Base-by-base conservation (phyloP, 64 coral and sea anemone genomes). In the Cladopsammia gracilis region DNA sequence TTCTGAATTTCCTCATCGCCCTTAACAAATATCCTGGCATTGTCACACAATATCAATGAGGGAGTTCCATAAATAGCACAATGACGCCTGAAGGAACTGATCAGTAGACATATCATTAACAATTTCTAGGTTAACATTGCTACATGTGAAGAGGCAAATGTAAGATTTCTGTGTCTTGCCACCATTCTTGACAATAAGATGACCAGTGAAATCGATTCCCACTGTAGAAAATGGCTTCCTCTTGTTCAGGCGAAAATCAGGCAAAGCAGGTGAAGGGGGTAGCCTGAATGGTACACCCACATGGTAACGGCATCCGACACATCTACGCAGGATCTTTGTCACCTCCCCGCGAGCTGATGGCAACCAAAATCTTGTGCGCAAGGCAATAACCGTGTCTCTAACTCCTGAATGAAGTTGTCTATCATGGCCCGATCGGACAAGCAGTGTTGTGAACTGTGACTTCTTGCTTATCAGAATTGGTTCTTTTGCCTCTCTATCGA, bases 321-420 rank as follows among this genome's bases (percentile, higher is more conserved):
- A 83, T 83, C 59, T 83, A 48, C 78, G 53, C 23, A 83, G 56
- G 45, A 83, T 64, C 62, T 13, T 87, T 66, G 66, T 53, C 62
- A 65, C 62, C 22, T 65, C 62, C 62, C 62, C 62, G 16, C 18
- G 18, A 87, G 84, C 65, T 46, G 84, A 87, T 66, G 84, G 84
- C 49, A 72, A 65, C 84, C 84, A 87, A 65, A 87, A 87, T 65
- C 84, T 66, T 66, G 45, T 34, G 62, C 52, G 78, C 48, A 86
- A 86, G 25, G 82, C 62, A 67, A 67, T 61, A 86, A 69, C 82
- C 45, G 82, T 86, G 43, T 61, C 82, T 62, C 82, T 61, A 56
- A 69, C 62, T 86, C 82, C 82, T 86, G 82, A 49, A 86, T 86
- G 82, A 66, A 66, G 82, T 67, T 86, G 82, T 67, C 82, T 86